Evolutionary conservation across 2,888 invertebrate species (phyloP), one percentile per base, ranked within the genome.

Genomic region (Buathra laborator): DNA sequence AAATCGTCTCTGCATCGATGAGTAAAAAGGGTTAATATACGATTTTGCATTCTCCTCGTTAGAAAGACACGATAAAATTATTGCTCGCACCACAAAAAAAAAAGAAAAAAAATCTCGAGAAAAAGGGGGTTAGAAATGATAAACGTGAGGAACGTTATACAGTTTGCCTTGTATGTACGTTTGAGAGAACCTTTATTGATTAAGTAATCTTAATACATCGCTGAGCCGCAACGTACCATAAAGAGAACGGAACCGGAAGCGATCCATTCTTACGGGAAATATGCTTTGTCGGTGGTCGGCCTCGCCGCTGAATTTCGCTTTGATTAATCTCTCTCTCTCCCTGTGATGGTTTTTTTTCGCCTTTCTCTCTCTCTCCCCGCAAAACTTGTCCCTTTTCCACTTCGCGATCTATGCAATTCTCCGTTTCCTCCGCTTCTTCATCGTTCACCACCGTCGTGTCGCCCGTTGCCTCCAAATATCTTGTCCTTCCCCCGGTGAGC

Each of bases 141-240:
- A 92, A 92, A 91, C 89, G 91, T 48, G 51, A 77, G 75, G 24
- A 71, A 19, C 74, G 59, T 32, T 62, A 62, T n/a, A 32, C 29
- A 62, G 66, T 72, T 72, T 43, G 75, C 62, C 70, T 37, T 64
- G 67, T 84, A 70, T 64, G 67, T 84, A 70, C 77, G 85, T 89
- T 62, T 29, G 32, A 90, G 89, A 86, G 89, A 87, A 89, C 88
- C 81, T 92, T 91, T 94, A 94, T 94, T 92, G 94, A 94, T 94
- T 94, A 94, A 94, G 94, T 93, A 94, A 94, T 94, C 94, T 94
- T 94, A 94, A 93, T 94, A 94, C 94, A 94, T 94, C 93, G 94
- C 93, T 93, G 93, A 86, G 94, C 92, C 93, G 94, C 94, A 94
- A 93, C 92, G 93, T 94, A 93, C 93, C 94, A 94, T 94, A 94